Base-by-base conservation (phyloP, 2,888 invertebrate species). In the Mythimna pallens region DNA sequence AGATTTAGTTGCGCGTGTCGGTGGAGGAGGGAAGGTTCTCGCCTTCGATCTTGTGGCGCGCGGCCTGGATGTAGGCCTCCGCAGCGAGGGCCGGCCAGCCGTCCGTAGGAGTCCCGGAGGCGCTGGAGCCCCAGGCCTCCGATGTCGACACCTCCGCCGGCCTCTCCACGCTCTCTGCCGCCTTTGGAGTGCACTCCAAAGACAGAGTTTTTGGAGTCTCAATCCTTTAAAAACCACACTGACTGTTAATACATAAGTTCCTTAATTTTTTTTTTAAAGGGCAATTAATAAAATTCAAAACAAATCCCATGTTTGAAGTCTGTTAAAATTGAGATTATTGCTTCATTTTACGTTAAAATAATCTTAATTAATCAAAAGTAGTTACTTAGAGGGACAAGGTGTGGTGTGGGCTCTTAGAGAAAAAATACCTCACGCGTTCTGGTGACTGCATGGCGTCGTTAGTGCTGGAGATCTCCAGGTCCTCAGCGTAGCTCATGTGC, bases 361-460 rank as follows among this genome's bases (percentile, higher is more conserved):
- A 6, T 30, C 20, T 55, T 8, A 9, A 34, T 22, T 57, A 43
- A 10, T 59, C 36, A 4, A 8, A 47, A 59, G 30, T 12, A 34
- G 14, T 64, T 70, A 62, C 6, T 58, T 68, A 68, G 25, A 55
- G 54, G 67, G 76, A 82, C 72, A 85, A 78, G 80, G 73, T 63
- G 65, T 61, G 78, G 73, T 78, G 73, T 70, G 85, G 85, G 74
- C 30, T 80, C 84, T 77, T 87, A 92, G 87, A 90, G 88, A 93
- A 90, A 94, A 94, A 92, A 93, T 95, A 96, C 95, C 96, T 96
- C 91, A 95, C 94, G 92, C 96, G 95, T 91, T 96, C 96, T 78
- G 96, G 96, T 84, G 96, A 96, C 89, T 96, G 96, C 92, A 96
- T 94, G 36, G 96, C 93, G 78, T 96, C 96, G 89, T 96, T 96